Base-by-base conservation (phyloP, 2,888 invertebrate species). In the Drosophila prostipennis region DNA sequence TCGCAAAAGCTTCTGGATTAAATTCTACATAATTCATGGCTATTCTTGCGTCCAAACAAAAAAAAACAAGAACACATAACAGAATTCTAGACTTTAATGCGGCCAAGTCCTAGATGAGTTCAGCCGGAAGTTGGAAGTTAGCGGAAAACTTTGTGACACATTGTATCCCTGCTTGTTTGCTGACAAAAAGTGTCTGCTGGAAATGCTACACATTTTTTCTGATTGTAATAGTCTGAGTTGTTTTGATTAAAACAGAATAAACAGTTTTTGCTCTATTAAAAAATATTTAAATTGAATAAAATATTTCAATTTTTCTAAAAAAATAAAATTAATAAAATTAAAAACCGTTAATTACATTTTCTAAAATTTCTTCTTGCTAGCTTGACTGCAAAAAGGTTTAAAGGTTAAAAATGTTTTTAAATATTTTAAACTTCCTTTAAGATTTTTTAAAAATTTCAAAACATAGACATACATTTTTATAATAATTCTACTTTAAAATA, bases 11-110 rank as follows among this genome's bases (percentile, higher is more conserved):
- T 68, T 60, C 77, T 34, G 81, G 77, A 77, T 82, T 82, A 78
- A 87, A 80, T 79, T 72, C 71, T 84, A 73, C 72, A 82, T 82
- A 75, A 82, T 82, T 82, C 81, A 82, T 80, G 69, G 76, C 54
- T 53, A 45, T 37, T 70, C 54, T 59, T 74, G 43, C 43, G 42
- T n/a, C 45, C 6, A 19, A 36, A 46, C n/a, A 39, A 54, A 39
- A 54, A 37, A 29, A 14, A 16, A 4, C 0, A 11, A 5, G 37
- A n/a, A 13, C 13, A 37, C n/a, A 13, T 2, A 13, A 13, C 42
- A 16, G 34, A n/a, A 39, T 19, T 26, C 34, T 42, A 40, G 36
- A 43, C 72, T 70, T 83, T 64, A 83, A 83, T 57, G 63, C 39
- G 46, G 43, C 58, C 57, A 48, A 40, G 40, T 54, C 34, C 13